Conservation (phyloP, 2,113 vertebrate species). For the Cyanocitta stelleri region DNA sequence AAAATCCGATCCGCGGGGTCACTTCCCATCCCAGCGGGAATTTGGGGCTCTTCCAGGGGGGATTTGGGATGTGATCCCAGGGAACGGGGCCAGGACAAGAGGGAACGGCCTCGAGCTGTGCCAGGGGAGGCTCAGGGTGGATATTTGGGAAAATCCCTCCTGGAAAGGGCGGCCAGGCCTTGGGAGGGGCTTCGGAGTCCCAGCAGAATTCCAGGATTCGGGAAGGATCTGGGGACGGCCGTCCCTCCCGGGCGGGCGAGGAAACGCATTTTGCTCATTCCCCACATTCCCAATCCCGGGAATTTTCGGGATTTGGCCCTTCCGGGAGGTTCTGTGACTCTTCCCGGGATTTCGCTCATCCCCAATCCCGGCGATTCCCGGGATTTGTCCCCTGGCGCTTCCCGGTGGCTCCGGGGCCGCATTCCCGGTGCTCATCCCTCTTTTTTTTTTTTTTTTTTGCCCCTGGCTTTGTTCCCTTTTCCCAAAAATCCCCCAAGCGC, state of each 20-base stretch:
- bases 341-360: neutral
- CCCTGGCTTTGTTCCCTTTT: neutral
- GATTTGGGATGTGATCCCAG: too few relatives aligned
- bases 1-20: too few relatives aligned
- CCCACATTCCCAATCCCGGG: neutral
- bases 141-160: too few relatives aligned
- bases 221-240: neutral
- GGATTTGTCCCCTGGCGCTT: neutral
- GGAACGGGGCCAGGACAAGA: too few relatives aligned
- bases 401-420: neutral
- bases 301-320: neutral
- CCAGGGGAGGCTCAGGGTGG: too few relatives aligned
- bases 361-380: neutral
- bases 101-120: too few relatives aligned
- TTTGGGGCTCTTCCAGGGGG: too few relatives aligned
- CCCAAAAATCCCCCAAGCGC: neutral
- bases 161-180: too few relatives aligned
- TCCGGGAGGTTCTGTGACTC: neutral
- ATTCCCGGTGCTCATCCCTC: neutral
- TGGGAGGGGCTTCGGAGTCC: too few relatives aligned
- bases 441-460: neutral
- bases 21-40: too few relatives aligned
- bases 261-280: neutral
- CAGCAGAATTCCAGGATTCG: neutral
- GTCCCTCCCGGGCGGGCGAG: too few relatives aligned